These are phyloP conservation scores for Agrochola lychnidis DNA, from an alignment of 2,888 invertebrate species.

Conservation along the genomic window DNA sequence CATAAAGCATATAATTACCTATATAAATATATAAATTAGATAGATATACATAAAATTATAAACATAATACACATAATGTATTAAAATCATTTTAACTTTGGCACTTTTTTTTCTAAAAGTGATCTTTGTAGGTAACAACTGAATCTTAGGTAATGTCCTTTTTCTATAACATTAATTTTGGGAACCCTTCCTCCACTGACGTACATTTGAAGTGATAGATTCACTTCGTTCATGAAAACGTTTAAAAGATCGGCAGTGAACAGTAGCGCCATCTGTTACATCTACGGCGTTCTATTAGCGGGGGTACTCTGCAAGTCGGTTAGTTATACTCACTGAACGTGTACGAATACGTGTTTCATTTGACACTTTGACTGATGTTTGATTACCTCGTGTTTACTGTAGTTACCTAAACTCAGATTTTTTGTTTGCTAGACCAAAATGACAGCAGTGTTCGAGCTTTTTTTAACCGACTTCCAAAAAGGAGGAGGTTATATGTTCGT, in stretches of 20 bases:
- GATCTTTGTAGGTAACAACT: neutral
- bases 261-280: slow-evolving; percentile 57
- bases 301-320: neutral
- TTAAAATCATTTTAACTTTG: neutral
- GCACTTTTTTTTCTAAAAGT: neutral
- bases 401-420: too few relatives aligned
- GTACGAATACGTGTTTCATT: slow-evolving; percentile 15
- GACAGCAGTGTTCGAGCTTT: too few relatives aligned
- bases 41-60: too few relatives aligned
- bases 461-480: too few relatives aligned
- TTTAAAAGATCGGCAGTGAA: slow-evolving; percentile 3
- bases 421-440: too few relatives aligned
- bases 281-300: slow-evolving; percentile 23
- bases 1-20: too few relatives aligned
- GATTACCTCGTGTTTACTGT: neutral
- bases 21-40: too few relatives aligned
- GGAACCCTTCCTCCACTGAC: neutral
- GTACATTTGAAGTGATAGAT: neutral
- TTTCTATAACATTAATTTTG: neutral
- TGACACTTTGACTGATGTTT: slow-evolving; percentile 16
- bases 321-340: slow-evolving; percentile 7
- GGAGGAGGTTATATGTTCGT: too few relatives aligned
- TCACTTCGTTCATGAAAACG: neutral
- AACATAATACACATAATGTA: too few relatives aligned
- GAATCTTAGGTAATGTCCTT: neutral